Evolutionary conservation across 92 coral and sea anemone genomes (phyloP).

Genomic region (Epizoanthus illoricatus): DNA sequence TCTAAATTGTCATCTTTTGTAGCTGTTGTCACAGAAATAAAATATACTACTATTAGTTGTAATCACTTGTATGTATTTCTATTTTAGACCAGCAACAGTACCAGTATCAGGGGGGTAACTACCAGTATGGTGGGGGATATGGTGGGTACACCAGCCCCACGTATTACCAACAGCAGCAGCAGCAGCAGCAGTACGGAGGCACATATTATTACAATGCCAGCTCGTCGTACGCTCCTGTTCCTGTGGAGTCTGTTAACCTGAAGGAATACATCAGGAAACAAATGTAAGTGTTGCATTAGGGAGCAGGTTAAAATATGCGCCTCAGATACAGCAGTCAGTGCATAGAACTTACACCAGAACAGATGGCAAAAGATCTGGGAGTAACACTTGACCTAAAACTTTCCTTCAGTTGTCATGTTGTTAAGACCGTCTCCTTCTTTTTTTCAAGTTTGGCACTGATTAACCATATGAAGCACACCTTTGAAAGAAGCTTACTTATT

Average conservation of each 20-base stretch:
- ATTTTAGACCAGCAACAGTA: slow-evolving; percentile 68
- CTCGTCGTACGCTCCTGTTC: slow-evolving; percentile 47
- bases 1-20: no score
- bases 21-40: no score
- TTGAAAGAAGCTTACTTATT: no score
- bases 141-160: slow-evolving; percentile 80
- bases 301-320: no score
- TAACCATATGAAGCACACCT: no score
- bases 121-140: slow-evolving; percentile 71
- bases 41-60: neutral
- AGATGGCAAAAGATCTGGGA: no score
- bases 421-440: no score
- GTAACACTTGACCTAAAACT: no score
- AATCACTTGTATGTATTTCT: neutral
- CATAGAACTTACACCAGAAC: no score
- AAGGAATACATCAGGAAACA: slow-evolving; percentile 87
- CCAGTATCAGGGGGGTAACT: slow-evolving; percentile 69
- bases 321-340: no score
- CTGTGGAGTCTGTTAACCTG: slow-evolving; percentile 68
- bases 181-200: slow-evolving; percentile 67
- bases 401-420: no score
- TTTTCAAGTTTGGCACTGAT: no score
- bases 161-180: slow-evolving; percentile 58
- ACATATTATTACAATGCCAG: slow-evolving; percentile 78
- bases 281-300: slow-evolving; percentile 66